phyloP scores from a whole-genome alignment of 2,113 vertebrate genomes.

The Acanthisitta chloris region DNA sequence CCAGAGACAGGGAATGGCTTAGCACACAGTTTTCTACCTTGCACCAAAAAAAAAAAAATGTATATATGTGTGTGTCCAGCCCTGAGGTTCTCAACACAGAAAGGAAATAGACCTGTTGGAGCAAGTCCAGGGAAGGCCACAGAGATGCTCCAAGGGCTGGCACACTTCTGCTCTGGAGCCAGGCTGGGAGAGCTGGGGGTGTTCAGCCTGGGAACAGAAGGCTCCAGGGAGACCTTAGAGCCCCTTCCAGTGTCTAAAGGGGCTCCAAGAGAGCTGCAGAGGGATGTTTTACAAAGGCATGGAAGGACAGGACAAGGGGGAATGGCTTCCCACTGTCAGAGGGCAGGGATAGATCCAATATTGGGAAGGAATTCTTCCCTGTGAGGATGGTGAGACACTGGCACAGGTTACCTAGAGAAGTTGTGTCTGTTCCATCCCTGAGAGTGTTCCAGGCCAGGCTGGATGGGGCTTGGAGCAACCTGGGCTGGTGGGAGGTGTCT shows the following conservation, averaged over 20 bases:
- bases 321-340: background rate
- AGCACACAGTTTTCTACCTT: background rate
- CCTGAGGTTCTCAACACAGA: background rate
- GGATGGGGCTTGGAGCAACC: background rate
- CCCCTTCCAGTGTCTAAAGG: fast-evolving
- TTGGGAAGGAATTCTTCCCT: background rate
- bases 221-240: background rate
- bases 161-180: background rate
- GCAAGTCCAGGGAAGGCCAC: fast-evolving
- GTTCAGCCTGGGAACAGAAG: background rate
- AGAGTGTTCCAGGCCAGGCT: background rate
- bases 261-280: background rate
- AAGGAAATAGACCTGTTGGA: background rate
- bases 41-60: background rate
- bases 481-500: background rate
- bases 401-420: background rate
- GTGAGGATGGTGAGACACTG: background rate
- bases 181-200: background rate
- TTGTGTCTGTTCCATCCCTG: background rate
- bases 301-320: background rate
- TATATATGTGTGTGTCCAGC: background rate
- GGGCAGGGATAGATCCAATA: background rate
- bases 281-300: background rate
- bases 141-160: background rate
- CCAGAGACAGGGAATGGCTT: background rate